Conservation (phyloP, 1,140 invertebrate genomes). For the Nymphalis io region DNA sequence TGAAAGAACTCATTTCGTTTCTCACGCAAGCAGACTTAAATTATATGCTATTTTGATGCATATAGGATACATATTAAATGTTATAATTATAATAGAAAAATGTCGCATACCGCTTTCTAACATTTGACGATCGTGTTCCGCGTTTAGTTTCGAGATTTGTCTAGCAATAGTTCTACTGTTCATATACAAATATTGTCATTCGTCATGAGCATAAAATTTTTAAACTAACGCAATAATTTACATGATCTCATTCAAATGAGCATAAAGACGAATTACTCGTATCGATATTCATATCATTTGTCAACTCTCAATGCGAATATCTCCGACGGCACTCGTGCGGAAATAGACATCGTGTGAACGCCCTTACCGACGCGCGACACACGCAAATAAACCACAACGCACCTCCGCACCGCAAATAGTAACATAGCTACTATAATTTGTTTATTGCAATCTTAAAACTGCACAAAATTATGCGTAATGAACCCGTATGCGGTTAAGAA, state of each 20-base stretch:
- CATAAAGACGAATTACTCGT: constrained; percentile 21
- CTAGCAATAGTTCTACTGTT: too few relatives aligned
- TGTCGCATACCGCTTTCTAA: too few relatives aligned
- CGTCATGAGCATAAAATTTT: neutral
- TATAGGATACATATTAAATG: too few relatives aligned
- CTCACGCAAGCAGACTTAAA: too few relatives aligned
- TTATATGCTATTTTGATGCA: too few relatives aligned
- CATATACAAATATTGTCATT: neutral
- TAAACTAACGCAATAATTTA: neutral
- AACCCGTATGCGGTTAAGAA: neutral
- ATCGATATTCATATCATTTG: constrained; percentile 31
- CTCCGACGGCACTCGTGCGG: constrained; percentile 29
- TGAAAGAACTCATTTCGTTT: too few relatives aligned
- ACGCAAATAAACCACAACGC: constrained; percentile 65
- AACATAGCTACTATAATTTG: constrained; percentile 24
- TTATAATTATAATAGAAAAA: too few relatives aligned
- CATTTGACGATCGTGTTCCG: too few relatives aligned
- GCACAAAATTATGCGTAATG: constrained; percentile 26
- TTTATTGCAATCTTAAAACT: constrained; percentile 30
- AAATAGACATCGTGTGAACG: constrained; percentile 61
- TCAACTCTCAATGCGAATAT: constrained; percentile 14
- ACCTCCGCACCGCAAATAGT: constrained; percentile 58
- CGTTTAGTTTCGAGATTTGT: too few relatives aligned
- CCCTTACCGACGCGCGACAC: constrained; percentile 65
- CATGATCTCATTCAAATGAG: constrained; percentile 15